phyloP scores from a whole-genome alignment of 2,797 vertebrate species.

The Helarctos malayanus region DNA sequence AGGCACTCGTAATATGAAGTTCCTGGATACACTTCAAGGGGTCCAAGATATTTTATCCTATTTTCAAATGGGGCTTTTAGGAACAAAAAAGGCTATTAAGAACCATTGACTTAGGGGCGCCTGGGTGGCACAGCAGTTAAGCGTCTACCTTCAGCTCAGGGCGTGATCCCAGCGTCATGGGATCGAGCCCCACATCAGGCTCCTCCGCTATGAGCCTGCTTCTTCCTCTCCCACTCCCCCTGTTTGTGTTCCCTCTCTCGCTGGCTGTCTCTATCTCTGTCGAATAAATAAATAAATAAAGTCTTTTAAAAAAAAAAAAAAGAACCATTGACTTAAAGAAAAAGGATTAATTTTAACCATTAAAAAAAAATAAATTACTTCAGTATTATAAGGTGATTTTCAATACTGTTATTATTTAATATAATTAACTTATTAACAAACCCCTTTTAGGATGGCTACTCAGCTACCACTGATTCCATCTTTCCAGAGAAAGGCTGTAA shows the following conservation, averaged over 20 bases:
- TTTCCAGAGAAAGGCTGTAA: background rate
- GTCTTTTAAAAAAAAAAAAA: no score
- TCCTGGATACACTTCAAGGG: background rate
- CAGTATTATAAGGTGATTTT: background rate
- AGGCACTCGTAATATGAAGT: background rate
- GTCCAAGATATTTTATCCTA: background rate
- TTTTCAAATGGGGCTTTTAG: background rate
- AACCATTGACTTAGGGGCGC: background rate
- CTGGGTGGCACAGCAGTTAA: no score
- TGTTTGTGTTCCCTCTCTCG: no score
- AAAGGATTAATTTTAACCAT: background rate
- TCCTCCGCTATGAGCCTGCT: background rate
- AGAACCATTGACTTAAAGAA: background rate
- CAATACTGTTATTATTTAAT: background rate
- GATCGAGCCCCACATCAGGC: no score
- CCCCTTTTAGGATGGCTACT: background rate
- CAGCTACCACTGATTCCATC: background rate
- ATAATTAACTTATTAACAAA: conserved; percentile 26
- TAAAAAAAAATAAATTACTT: conserved; percentile 40
- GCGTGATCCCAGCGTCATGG: no score
- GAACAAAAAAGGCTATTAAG: background rate
- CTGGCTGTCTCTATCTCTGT: no score
- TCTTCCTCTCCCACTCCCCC: no score
- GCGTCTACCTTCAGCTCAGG: no score
- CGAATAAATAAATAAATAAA: no score